Base-by-base conservation (phyloP, 2,113 vertebrate genomes). In the Synchiropus splendidus region DNA sequence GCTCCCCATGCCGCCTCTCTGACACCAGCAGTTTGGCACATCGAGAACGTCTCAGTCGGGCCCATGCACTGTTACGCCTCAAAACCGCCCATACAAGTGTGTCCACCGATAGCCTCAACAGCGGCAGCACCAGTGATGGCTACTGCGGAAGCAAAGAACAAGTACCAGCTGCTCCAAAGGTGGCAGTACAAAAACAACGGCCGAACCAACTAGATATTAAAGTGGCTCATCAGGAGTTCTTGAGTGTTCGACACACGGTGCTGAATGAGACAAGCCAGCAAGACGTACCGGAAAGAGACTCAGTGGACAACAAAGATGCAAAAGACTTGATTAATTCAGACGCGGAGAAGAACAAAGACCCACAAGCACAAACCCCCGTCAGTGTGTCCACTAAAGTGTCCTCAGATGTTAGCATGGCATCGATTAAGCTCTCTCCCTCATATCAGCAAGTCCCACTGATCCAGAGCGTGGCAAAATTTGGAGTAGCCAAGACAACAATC, bases 101-200 rank as follows among this genome's bases (percentile, higher is more conserved):
- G 18, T 93, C 92, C 51, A 96, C 90, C 0, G 93, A 97, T 78
- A 97, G 92, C 61, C 86, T 98, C 12, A 92, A 98, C 69, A 96
- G 92, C 1, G 84, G 89, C 37, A 97, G 92, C 79, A 91, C 88
- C 43, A 91, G 91, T 0, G 92, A 97, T 0, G 88, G 90, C 4
- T 94, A 90, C 69, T 91, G 89, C 33, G 83, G 82, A 14, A 85
- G 89, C 32, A 91, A 87, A 36, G 92, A 92, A 36, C 90, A 89
- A 71, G 73, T 90, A 42, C 76, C 54, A 41, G 80, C 88, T 16
- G 82, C 79, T 44, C 74, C 82, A 5, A 82, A 79, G 53, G 77
- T 85, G 0, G 31, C 71, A 1, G 69, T 82, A 58, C 71, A 85
- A 0, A 89, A 90, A 68, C 84, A 79, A 44, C 73, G 94, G 15